These are phyloP conservation scores for Pseudochromis fuscus DNA, from an alignment of 2,797 vertebrate species.

Conservation along the genomic window DNA sequence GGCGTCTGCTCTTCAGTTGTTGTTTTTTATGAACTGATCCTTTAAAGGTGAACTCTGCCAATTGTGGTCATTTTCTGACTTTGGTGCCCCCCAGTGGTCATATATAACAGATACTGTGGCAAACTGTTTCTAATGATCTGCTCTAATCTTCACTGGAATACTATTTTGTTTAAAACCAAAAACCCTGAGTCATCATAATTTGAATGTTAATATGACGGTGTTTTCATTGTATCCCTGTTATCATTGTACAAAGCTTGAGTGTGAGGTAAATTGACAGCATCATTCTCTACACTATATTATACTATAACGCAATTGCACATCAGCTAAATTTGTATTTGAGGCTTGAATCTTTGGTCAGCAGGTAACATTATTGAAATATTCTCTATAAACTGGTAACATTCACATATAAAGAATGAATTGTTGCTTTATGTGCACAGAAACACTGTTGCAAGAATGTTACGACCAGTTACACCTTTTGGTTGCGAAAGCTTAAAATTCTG, in stretches of 20 bases:
- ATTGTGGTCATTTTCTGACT: background rate
- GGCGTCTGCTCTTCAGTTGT: background rate
- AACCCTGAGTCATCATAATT: background rate
- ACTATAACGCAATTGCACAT: background rate
- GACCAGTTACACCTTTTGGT: slow-evolving; percentile 4
- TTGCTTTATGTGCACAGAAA: background rate
- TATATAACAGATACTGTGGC: background rate
- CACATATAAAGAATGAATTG: background rate
- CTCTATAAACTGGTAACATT: background rate
- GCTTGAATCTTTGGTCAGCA: background rate
- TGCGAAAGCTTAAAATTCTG: slow-evolving; percentile 34
- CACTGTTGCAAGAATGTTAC: background rate
- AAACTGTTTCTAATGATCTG: background rate
- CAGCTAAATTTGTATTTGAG: background rate
- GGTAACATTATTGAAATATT: background rate
- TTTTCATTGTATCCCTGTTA: background rate
- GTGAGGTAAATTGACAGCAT: too few species aligned
- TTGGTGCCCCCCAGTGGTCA: background rate
- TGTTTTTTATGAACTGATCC: background rate
- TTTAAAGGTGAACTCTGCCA: background rate
- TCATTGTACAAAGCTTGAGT: background rate
- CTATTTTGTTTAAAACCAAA: background rate
- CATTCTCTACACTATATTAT: too few species aligned
- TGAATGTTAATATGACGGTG: background rate
- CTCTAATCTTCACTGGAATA: background rate